Conservation (phyloP, 2,113 vertebrate genomes). For the Podarcis raffonei region DNA sequence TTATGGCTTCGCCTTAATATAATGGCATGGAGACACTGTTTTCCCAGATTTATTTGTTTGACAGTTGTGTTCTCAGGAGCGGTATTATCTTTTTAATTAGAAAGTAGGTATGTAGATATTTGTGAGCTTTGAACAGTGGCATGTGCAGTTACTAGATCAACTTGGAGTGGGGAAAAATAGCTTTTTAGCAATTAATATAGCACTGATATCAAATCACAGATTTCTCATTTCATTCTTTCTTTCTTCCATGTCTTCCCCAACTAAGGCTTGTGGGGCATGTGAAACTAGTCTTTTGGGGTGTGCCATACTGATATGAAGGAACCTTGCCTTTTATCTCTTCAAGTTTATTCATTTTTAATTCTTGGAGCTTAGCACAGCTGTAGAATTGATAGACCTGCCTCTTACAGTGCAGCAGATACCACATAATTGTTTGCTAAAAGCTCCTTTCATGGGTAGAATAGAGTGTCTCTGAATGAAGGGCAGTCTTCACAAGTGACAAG, state of each 20-base stretch:
- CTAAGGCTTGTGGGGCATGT: neutral
- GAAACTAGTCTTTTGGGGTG: neutral
- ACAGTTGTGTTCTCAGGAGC: slow-evolving; percentile 1
- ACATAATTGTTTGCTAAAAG: too few relatives aligned
- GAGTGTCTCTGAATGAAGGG: too few relatives aligned
- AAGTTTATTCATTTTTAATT: too few relatives aligned
- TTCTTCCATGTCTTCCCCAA: slow-evolving; percentile 11
- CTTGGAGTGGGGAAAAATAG: neutral
- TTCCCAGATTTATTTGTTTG: slow-evolving; percentile 51
- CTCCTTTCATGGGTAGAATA: too few relatives aligned
- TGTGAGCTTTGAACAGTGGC: slow-evolving; percentile 35
- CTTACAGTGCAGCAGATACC: too few relatives aligned
- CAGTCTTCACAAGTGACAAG: too few relatives aligned
- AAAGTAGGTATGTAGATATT: slow-evolving; percentile 41
- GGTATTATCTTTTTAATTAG: slow-evolving; percentile 43
- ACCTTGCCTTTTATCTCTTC: too few relatives aligned
- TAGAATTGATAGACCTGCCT: too few relatives aligned
- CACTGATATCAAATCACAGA: neutral
- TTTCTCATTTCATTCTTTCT: neutral
- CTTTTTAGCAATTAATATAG: slow-evolving; percentile 45
- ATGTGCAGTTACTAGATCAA: slow-evolving; percentile 15
- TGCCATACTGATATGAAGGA: too few relatives aligned
- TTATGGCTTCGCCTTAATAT: slow-evolving; percentile 32
- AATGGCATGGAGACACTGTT: slow-evolving; percentile 25
- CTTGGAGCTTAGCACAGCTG: too few relatives aligned